Base-by-base conservation (phyloP, 2,797 vertebrate genomes). In the Bufotes viridis region DNA sequence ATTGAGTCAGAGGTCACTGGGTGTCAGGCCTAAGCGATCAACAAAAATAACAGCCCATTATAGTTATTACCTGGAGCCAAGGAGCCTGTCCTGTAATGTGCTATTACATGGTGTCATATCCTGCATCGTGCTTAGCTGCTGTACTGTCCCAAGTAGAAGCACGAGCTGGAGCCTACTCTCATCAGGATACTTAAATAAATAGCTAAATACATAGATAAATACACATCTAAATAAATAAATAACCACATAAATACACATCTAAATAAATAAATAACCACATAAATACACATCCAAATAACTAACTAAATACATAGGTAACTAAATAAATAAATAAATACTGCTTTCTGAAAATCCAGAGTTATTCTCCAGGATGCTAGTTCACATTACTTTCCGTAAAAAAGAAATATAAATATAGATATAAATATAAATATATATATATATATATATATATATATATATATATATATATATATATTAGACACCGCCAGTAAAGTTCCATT, bases 1-100 rank as follows among this genome's bases (percentile, higher is more conserved):
- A 94, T 92, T 85, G 91, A 90, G 76, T 78, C 87, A 90, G 90
- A 91, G 94, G 93, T 94, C 94, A 93, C 87, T 90, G 51, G 90
- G 90, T 95, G 95, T 92, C 93, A 94, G 91, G 93, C 91, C 91
- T 89, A 76, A 91, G 91, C 92, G 84, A 93, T 95, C 93, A 94
- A 92, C 86, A 93, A 93, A 93, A 95, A 93, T 92, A 95, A 93
- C 93, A 93, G 87, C 92, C 92, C 93, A 94, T 94, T 93, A 93
- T 15, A 81, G 88, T 87, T 88, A 92, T 90, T 92, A 92, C 88
- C 92, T 91, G 91, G 90, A 92, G 86, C 89, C 90, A 82, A 84
- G 76, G 82, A 91, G 86, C 89, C 91, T 79, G 76, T 86, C 90
- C 90, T 82, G 89, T 92, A 90, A 90, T 79, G 74, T 86, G 91